These are phyloP conservation scores for Brachylomia viminalis DNA, from an alignment of 2,888 invertebrate species.

Conservation along the genomic window DNA sequence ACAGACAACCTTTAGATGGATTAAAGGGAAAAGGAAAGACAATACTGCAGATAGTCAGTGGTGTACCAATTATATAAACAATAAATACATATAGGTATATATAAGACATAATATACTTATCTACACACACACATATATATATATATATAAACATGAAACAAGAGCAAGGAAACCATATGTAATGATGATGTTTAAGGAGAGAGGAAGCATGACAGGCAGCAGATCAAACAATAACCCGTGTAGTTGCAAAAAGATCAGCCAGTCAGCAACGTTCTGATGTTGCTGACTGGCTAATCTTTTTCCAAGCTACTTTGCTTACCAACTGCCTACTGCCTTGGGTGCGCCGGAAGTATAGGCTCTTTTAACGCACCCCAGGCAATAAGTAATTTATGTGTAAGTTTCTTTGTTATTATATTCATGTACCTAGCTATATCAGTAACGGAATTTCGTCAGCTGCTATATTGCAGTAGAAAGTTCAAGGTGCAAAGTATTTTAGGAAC, in stretches of 20 bases:
- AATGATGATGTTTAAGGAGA: too few relatives aligned
- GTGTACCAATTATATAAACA: too few relatives aligned
- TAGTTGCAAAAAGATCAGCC: background rate
- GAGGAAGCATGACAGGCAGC: too few relatives aligned
- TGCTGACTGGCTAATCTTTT: too few relatives aligned
- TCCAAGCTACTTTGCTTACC: background rate
- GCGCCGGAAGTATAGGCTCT: background rate
- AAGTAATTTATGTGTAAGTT: background rate
- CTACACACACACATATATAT: too few relatives aligned
- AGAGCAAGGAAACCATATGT: too few relatives aligned
- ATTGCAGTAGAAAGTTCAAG: background rate
- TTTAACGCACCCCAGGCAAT: background rate
- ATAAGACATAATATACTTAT: too few relatives aligned
- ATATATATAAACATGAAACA: too few relatives aligned
- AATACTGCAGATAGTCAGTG: too few relatives aligned
- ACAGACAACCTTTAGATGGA: too few relatives aligned
- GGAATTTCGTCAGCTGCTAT: background rate
- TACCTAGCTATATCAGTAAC: background rate
- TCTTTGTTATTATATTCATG: background rate
- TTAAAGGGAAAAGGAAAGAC: too few relatives aligned
- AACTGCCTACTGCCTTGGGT: background rate
- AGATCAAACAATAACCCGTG: background rate
- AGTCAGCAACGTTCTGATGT: background rate
- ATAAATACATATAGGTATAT: too few relatives aligned
- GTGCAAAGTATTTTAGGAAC: background rate